A percentile compares a stretch with the other conserved stretches of the same genome.
Evolutionary conservation across 2,797 vertebrate genomes (phyloP).

Genomic region (Fistularia tabacaria): DNA sequence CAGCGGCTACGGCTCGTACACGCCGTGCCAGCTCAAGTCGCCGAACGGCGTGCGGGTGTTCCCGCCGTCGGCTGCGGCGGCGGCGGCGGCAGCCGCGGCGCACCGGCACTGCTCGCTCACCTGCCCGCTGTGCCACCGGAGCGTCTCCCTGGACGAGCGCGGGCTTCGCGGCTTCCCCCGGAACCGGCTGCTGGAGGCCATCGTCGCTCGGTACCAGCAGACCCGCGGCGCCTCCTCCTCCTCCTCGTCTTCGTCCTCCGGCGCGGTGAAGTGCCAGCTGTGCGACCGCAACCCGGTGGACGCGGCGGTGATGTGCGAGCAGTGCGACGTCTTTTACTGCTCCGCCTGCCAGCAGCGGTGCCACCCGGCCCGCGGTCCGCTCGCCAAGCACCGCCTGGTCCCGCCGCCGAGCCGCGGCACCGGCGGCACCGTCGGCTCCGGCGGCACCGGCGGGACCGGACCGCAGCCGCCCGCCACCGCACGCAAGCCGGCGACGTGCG

Average conservation of each 20-base stretch:
- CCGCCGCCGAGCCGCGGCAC: conserved; percentile 63
- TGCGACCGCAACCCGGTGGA: conserved; percentile 91
- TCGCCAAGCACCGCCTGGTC: conserved; percentile 89
- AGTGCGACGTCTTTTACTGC: conserved; percentile 94
- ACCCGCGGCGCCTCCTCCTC: conserved; percentile 56
- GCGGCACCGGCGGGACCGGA: conserved; percentile 40
- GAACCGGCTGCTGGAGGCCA: conserved; percentile 92
- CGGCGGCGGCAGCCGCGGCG: conserved; percentile 25
- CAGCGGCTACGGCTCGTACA: conserved; percentile 97
- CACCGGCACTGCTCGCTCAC: conserved; percentile 90
- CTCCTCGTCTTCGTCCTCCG: conserved; percentile 15
- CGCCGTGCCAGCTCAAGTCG: conserved; percentile 88
- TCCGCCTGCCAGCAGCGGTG: conserved; percentile 89
- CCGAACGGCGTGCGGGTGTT: conserved; percentile 91
- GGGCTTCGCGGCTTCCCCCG: conserved; percentile 90
- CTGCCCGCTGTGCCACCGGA: conserved; percentile 94
- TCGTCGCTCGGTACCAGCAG: conserved; percentile 88
- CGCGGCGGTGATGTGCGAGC: conserved; percentile 90
- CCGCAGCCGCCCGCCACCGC: conserved; percentile 57
- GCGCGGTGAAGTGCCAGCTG: conserved; percentile 85
- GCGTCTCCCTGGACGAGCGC: conserved; percentile 90
- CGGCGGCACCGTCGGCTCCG: conserved; percentile 6
- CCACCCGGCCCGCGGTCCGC: conserved; percentile 91
- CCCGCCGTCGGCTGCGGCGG: conserved; percentile 72
- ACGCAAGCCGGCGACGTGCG: conserved; percentile 84